phyloP scores from a whole-genome alignment of 2,888 invertebrate species.

The Sceliomorpha sp. region DNA sequence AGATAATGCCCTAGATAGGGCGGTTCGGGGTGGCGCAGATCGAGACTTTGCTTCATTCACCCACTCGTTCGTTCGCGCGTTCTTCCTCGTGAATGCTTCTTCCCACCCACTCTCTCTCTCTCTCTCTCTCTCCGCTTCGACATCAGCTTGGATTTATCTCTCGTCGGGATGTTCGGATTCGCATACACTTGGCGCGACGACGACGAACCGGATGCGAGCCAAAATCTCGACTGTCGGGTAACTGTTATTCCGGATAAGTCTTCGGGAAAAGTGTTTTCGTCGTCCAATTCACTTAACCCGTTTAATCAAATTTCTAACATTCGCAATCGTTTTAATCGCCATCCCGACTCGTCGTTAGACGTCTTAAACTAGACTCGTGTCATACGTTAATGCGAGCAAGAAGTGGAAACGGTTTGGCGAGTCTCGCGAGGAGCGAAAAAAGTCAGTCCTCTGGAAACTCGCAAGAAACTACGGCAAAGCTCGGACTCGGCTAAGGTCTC shows the following conservation, averaged over 20 bases:
- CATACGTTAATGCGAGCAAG: no score
- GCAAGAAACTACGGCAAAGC: background rate
- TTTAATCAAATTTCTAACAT: no score
- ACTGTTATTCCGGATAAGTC: conserved; percentile 1
- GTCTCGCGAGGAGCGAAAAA: no score
- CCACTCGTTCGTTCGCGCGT: conserved; percentile 71
- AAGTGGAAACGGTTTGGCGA: no score
- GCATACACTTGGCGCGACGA: conserved; percentile 10
- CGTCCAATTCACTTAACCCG: no score
- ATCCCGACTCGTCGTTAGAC: no score
- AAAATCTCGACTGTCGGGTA: background rate
- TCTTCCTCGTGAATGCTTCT: conserved; percentile 73
- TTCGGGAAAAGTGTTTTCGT: conserved; percentile 3
- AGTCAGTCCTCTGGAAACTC: background rate
- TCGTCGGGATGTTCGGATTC: conserved; percentile 7
- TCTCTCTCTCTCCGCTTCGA: conserved; percentile 8
- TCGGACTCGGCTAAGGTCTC: conserved; percentile 11
- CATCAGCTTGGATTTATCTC: conserved; percentile 37
- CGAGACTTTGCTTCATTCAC: conserved; percentile 75
- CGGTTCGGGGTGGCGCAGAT: conserved; percentile 63
- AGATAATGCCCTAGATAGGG: conserved; percentile 78
- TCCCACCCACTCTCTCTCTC: conserved; percentile 7
- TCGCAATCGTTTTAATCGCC: no score
- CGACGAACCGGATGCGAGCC: background rate
- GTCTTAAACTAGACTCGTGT: no score